A percentile compares a stretch with the other conserved stretches of the same genome.
These are phyloP conservation scores for Nestor notabilis DNA, from an alignment of 2,113 vertebrate genomes.

Conservation along the genomic window DNA sequence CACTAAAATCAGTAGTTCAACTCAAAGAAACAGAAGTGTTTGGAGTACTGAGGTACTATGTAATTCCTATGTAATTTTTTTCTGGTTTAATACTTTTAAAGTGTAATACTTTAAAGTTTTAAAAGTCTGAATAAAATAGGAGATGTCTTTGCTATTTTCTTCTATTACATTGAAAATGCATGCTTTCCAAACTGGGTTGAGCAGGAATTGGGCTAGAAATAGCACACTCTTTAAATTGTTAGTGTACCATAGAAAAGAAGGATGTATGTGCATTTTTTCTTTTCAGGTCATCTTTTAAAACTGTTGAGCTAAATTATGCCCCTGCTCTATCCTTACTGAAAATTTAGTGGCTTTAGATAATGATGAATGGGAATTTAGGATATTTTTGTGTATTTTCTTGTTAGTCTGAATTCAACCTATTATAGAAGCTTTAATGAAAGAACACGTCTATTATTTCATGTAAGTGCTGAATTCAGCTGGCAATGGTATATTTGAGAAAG, in stretches of 20 bases:
- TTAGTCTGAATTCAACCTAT: neutral
- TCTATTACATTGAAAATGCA: neutral
- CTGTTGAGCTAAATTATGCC: neutral
- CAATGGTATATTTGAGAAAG: neutral
- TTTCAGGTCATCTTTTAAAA: neutral
- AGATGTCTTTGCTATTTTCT: neutral
- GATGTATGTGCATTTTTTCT: neutral
- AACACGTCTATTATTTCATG: neutral
- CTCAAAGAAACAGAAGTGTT: neutral
- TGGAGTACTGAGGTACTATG: neutral
- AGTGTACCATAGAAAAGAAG: neutral
- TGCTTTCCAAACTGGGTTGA: neutral
- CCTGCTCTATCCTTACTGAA: neutral
- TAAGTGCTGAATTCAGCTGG: neutral
- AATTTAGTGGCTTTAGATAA: neutral
- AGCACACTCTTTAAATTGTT: neutral
- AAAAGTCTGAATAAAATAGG: neutral
- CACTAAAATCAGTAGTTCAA: neutral
- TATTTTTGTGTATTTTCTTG: neutral
- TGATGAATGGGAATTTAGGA: neutral
- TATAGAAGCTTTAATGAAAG: slow-evolving; percentile 22
- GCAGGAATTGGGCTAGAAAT: neutral
- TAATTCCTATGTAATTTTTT: neutral
- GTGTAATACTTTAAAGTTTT: neutral
- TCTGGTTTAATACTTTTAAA: too few relatives aligned